These are phyloP conservation scores for Chrysolina americana DNA, from an alignment of 2,888 invertebrate genomes.

Conservation along the genomic window DNA sequence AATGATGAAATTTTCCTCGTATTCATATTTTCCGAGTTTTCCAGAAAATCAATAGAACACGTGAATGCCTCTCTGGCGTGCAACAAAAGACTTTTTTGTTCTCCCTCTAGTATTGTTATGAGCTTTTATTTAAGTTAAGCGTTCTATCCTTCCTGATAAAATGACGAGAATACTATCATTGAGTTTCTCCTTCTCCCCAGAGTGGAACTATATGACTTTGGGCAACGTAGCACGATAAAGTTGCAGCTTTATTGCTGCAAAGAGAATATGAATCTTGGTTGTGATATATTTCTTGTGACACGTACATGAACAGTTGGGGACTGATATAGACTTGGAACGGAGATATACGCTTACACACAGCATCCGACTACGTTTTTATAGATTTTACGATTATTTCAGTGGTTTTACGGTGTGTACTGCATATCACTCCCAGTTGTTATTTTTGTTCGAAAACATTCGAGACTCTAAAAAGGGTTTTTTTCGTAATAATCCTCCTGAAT, in stretches of 20 bases:
- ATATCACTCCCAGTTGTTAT: not conserved
- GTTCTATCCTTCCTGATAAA: slow-evolving; percentile 8
- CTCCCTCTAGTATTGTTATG: slow-evolving; percentile 20
- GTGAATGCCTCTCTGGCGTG: not conserved
- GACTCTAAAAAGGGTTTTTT: too few species aligned
- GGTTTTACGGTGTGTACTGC: not conserved
- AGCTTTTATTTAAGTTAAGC: slow-evolving; percentile 20
- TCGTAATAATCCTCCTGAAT: too few species aligned
- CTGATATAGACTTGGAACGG: not conserved
- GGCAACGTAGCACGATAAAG: slow-evolving; percentile 19
- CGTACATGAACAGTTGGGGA: not conserved
- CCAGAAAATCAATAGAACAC: slow-evolving; percentile 16
- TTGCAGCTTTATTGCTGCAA: slow-evolving; percentile 9
- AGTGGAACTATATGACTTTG: slow-evolving; percentile 16
- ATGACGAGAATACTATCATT: slow-evolving; percentile 18
- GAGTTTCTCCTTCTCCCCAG: slow-evolving; percentile 13
- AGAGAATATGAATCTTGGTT: slow-evolving; percentile 6
- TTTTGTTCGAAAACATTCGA: too few species aligned
- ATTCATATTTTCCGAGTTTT: slow-evolving; percentile 12
- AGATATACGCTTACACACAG: not conserved
- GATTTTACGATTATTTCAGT: not conserved
- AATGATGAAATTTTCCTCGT: not conserved
- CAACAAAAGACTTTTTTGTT: slow-evolving; percentile 19
- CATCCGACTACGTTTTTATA: not conserved
- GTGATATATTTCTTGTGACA: slow-evolving; percentile 10